phyloP scores from a whole-genome alignment of 2,888 invertebrate species.

The Willowsia nigromaculata region DNA sequence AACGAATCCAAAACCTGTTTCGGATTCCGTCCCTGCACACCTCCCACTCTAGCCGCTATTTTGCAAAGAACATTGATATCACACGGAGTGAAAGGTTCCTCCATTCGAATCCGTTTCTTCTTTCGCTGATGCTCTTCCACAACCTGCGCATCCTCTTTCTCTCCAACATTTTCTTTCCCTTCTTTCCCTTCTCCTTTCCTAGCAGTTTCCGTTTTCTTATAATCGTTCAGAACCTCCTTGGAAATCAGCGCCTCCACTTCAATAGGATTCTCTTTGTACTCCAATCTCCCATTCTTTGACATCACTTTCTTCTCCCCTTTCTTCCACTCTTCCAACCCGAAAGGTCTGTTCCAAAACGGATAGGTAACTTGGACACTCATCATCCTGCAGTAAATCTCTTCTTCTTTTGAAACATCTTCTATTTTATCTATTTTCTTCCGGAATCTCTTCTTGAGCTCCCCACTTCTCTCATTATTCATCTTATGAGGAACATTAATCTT shows the following conservation, averaged over 20 bases:
- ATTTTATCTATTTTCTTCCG: conserved; percentile 2
- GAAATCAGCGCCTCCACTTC: not conserved
- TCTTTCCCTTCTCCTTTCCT: not conserved
- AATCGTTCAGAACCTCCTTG: not conserved
- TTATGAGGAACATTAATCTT: not conserved
- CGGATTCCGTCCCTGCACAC: not conserved
- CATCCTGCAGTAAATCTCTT: not conserved
- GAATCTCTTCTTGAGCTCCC: not conserved
- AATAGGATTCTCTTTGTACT: not conserved
- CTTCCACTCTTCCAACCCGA: not conserved
- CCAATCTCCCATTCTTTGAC: not conserved
- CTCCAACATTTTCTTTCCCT: not conserved
- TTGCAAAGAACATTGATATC: not conserved
- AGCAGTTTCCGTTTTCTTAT: too few species aligned
- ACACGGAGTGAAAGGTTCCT: not conserved
- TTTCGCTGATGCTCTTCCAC: not conserved
- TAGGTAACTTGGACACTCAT: not conserved
- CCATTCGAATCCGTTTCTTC: not conserved
- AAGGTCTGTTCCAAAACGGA: conserved; percentile 1
- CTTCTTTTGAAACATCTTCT: not conserved
- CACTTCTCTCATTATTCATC: not conserved
- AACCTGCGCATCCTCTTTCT: not conserved
- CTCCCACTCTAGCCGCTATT: not conserved
- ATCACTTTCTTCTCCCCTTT: too few species aligned
- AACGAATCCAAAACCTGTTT: not conserved